phyloP scores from a whole-genome alignment of 1,140 invertebrate genomes.

The Bradysia coprophila region DNA sequence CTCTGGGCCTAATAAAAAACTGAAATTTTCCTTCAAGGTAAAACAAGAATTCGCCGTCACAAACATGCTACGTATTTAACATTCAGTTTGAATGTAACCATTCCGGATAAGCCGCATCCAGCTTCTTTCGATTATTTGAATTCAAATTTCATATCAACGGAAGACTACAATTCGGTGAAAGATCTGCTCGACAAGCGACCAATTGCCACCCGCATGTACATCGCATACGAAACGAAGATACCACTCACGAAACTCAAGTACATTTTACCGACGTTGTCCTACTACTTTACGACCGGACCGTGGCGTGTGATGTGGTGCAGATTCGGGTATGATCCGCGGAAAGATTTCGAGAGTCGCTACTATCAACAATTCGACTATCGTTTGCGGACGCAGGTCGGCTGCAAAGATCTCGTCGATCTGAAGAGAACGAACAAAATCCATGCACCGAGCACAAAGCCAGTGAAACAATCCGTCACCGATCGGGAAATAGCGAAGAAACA shows the following conservation, averaged over 20 bases:
- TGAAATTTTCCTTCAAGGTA: constrained; percentile 9
- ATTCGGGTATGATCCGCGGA: constrained; percentile 73
- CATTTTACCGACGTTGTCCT: constrained; percentile 61
- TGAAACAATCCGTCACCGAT: no score
- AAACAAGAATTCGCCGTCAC: neutral
- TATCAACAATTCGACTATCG: constrained; percentile 79
- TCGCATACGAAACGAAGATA: constrained; percentile 44
- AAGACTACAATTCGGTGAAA: constrained; percentile 16
- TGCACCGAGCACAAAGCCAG: neutral
- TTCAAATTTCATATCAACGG: constrained; percentile 19
- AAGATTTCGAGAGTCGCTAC: constrained; percentile 50
- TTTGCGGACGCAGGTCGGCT: constrained; percentile 29
- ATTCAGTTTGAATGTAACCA: constrained; percentile 16
- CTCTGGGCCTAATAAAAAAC: constrained; percentile 31
- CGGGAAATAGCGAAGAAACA: no score
- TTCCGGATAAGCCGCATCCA: constrained; percentile 14
- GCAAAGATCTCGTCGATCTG: constrained; percentile 6
- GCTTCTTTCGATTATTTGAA: constrained; percentile 23
- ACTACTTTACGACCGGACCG: constrained; percentile 71
- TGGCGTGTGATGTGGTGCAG: constrained; percentile 74
- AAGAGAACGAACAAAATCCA: neutral
- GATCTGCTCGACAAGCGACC: constrained; percentile 55
- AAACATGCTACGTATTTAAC: constrained; percentile 4
- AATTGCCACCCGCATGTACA: constrained; percentile 64
- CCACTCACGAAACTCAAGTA: constrained; percentile 46